Base-by-base conservation (phyloP, 2,888 invertebrate species). In the Alviniconcha strummeri region DNA sequence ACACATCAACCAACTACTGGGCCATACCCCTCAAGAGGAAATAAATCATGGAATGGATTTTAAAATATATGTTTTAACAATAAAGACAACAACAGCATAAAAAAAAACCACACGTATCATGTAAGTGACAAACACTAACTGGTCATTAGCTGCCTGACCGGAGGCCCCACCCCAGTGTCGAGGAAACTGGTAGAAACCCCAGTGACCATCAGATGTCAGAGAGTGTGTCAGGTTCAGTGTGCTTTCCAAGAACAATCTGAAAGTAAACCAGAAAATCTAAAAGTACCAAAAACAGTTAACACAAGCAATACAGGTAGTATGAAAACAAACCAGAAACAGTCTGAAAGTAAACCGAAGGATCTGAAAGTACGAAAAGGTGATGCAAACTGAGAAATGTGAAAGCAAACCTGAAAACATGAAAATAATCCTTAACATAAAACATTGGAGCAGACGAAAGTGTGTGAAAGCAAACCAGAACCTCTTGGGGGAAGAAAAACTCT, bases 151-250 rank as follows among this genome's bases (percentile, higher is more conserved):
- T 85, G 36, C 36, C 36, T 36, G 36, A 36, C 36, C 36, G 36
- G 36, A 36, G 36, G 36, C 96, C 85, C 67, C 76, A 13, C 84
- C 85, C 85, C 97, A 97, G 94, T 97, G 97, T 91, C 97, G 96
- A 0, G 97, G 97, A 93, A 96, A 97, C 6, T 96, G 96, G 92
- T 97, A 97, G 94, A 96, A 97, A 0, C 97, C 96, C 97, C 97
- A 97, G 1, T 93, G 91, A 0, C 96, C 97, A 0, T 93, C 92
- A 0, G 97, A 96, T 7, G 97, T 94, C 88, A 96, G 91, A 85
- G 94, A 92, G 90, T 95, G 95, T 0, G 96, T 96, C 0, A 95
- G 82, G 0, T 94, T 91, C 4, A 97, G 88, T 0, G 97, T 96
- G 36, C 95, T 94, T 91, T 96, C 95, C 95, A 97, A 96, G 92